A percentile compares a stretch with the other conserved stretches of the same genome.
phyloP scores from a whole-genome alignment of 2,797 vertebrate species.

The Pteropus rufus region DNA sequence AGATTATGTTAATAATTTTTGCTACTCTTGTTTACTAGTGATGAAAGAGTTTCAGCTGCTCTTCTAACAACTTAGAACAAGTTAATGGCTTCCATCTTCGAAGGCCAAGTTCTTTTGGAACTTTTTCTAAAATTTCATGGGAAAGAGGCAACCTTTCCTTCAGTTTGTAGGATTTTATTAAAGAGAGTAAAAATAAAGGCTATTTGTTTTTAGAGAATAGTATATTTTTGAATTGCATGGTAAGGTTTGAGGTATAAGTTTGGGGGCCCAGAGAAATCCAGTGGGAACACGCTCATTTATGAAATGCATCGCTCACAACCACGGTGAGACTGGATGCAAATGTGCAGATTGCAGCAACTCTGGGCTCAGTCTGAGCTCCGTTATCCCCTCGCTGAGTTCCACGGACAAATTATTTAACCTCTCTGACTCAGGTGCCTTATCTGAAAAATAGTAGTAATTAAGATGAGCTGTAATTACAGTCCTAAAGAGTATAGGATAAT shows the following conservation, averaged over 20 bases:
- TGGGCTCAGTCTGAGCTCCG: background rate
- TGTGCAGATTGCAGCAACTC: background rate
- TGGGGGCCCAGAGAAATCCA: background rate
- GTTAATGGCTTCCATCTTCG: background rate
- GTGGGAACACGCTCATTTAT: background rate
- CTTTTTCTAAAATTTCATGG: background rate
- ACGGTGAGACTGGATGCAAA: background rate
- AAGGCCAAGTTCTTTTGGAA: background rate
- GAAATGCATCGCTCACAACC: background rate
- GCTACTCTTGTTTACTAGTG: background rate
- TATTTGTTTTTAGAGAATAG: background rate
- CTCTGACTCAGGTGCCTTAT: conserved; percentile 56
- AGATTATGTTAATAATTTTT: background rate
- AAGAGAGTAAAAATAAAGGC: background rate
- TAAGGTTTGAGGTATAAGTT: background rate
- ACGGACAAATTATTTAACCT: conserved; percentile 54
- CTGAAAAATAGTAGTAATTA: conserved; percentile 65
- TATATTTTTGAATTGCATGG: background rate
- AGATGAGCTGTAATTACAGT: conserved; percentile 50
- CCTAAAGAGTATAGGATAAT: background rate
- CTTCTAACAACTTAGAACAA: background rate
- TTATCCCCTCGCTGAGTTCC: conserved; percentile 45
- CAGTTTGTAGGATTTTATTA: background rate
- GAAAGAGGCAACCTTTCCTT: background rate
- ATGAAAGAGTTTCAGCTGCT: background rate